Conservation (phyloP, 2,797 vertebrate genomes). For the Sebastes hubbsi region DNA sequence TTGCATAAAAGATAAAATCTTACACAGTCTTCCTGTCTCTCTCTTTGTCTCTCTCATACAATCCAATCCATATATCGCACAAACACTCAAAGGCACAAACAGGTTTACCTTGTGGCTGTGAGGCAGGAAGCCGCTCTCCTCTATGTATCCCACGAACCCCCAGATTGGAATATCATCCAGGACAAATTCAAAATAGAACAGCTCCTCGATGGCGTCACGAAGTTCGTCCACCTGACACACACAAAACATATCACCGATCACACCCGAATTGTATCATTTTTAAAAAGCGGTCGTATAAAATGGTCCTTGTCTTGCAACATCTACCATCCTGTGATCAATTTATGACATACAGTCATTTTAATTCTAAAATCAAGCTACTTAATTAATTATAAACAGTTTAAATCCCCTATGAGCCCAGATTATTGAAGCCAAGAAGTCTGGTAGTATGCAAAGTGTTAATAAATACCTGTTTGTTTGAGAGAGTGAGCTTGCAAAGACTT, state of each 20-base stretch:
- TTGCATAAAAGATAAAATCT: background rate
- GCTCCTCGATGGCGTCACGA: conserved; percentile 91
- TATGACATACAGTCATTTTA: background rate
- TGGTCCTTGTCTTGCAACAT: background rate
- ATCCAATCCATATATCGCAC: background rate
- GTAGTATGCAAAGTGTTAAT: fast-evolving
- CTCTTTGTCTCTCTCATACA: background rate
- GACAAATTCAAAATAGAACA: conserved; percentile 96
- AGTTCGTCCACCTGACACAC: conserved; percentile 88
- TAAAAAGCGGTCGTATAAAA: background rate
- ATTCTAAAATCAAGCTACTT: background rate
- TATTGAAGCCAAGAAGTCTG: background rate
- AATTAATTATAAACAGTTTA: background rate
- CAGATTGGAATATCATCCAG: conserved; percentile 92
- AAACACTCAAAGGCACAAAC: background rate
- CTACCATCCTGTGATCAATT: background rate
- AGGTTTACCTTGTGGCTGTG: conserved; percentile 90
- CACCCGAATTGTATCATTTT: background rate
- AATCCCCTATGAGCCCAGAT: background rate
- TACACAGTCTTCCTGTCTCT: background rate
- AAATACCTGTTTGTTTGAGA: conserved; percentile 84
- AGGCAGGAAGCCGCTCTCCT: conserved; percentile 93
- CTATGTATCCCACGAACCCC: conserved; percentile 94
- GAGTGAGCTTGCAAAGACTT: conserved; percentile 86
- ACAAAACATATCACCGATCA: background rate